Evolutionary conservation across 1,140 invertebrate genomes (phyloP).

Genomic region (Theocolax elegans): DNA sequence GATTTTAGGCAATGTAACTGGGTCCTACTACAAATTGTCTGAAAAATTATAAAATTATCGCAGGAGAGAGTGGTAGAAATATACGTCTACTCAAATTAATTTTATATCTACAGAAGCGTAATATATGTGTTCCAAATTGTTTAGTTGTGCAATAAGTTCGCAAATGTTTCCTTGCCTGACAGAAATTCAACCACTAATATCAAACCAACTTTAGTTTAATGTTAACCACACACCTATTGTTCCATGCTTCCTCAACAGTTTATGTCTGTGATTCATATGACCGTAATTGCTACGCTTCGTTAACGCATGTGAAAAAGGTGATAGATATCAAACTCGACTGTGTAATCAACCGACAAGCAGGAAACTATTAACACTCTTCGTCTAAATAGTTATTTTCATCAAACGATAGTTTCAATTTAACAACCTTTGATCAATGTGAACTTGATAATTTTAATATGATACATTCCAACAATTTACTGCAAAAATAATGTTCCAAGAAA

Average conservation of each 20-base stretch:
- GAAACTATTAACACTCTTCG: too few relatives aligned
- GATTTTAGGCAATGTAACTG: too few relatives aligned
- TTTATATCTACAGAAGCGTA: too few relatives aligned
- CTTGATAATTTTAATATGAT: not conserved
- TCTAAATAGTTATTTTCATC: too few relatives aligned
- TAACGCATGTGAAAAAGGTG: not conserved
- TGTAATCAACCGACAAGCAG: too few relatives aligned
- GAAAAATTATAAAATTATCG: too few relatives aligned
- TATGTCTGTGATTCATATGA: not conserved
- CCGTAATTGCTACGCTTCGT: conserved; percentile 1
- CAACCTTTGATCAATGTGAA: not conserved
- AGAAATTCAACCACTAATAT: conserved; percentile 30
- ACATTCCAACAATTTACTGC: not conserved
- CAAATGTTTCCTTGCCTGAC: conserved; percentile 19
- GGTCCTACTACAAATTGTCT: too few relatives aligned
- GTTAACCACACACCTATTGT: conserved; percentile 29
- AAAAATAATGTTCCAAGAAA: too few relatives aligned
- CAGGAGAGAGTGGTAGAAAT: too few relatives aligned
- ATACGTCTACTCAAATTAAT: too few relatives aligned
- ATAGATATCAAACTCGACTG: too few relatives aligned
- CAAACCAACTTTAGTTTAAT: conserved; percentile 2
- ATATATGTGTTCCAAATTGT: conserved; percentile 4
- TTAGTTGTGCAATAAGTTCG: conserved; percentile 33
- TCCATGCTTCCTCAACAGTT: conserved; percentile 19
- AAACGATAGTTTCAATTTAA: too few relatives aligned